Conservation (phyloP, 2,888 invertebrate species). For the Troglohyphantes excavatus region DNA sequence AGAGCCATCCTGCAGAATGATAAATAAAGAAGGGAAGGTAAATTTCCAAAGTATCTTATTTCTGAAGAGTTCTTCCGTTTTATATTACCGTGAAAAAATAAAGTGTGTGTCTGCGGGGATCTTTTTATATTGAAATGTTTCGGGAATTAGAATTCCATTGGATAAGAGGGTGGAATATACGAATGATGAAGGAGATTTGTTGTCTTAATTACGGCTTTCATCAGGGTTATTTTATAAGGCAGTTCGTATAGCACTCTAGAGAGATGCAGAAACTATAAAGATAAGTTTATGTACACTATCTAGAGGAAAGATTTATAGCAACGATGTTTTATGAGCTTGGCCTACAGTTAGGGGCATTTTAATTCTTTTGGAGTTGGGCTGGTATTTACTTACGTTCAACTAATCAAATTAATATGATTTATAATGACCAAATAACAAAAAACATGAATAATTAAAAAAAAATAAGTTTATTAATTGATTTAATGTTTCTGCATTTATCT, state of each 20-base stretch:
- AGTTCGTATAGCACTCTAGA: not conserved
- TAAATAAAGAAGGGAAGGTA: not conserved
- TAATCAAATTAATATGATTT: no score
- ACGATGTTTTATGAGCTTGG: not conserved
- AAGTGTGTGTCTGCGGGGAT: not conserved
- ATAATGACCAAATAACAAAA: no score
- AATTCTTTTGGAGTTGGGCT: no score
- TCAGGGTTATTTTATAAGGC: not conserved
- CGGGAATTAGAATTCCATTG: not conserved
- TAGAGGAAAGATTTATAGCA: not conserved
- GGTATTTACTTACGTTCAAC: no score
- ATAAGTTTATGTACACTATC: not conserved
- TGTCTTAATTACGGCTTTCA: not conserved
- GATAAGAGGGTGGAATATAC: not conserved
- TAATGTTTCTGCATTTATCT: no score
- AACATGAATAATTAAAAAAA: no score
- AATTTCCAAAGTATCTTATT: constrained; percentile 1
- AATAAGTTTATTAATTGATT: no score
- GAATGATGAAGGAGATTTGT: not conserved
- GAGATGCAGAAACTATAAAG: not conserved
- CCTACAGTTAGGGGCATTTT: no score
- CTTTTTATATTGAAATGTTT: not conserved
- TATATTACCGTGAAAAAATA: not conserved
- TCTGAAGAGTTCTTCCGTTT: not conserved
- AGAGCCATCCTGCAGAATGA: not conserved